phyloP scores from a whole-genome alignment of 2,888 invertebrate species.

The Leptopilina syphax region DNA sequence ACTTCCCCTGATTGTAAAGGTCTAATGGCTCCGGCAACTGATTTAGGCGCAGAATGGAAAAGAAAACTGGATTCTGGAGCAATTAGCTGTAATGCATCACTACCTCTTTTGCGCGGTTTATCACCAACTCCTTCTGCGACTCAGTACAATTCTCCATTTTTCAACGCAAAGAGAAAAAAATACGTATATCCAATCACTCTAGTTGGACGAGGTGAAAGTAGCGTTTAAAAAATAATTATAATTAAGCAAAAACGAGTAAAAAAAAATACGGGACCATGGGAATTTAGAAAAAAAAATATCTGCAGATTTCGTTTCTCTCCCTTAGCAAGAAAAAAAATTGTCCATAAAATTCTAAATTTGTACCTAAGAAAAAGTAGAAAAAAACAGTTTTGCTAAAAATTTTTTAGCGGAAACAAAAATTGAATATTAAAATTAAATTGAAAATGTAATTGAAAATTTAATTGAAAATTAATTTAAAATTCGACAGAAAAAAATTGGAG shows the following conservation, averaged over 20 bases:
- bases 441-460: too few species aligned
- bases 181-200: slow-evolving; percentile 81
- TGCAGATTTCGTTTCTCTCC: neutral
- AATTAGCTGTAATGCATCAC: slow-evolving; percentile 76
- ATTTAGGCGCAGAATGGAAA: slow-evolving; percentile 73
- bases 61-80: slow-evolving; percentile 65
- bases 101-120: slow-evolving; percentile 80
- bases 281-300: neutral
- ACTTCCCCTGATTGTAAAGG: slow-evolving; percentile 73
- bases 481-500: too few species aligned
- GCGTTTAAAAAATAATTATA: slow-evolving; percentile 73
- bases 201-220: slow-evolving; percentile 79
- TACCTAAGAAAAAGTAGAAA: too few species aligned
- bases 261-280: slow-evolving; percentile 13
- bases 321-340: too few species aligned
- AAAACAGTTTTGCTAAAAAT: too few species aligned
- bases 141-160: slow-evolving; percentile 77
- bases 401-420: too few species aligned
- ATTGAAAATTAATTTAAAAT: too few species aligned
- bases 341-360: too few species aligned
- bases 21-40: slow-evolving; percentile 73
- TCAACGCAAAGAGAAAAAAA: slow-evolving; percentile 81
- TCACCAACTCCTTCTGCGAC: slow-evolving; percentile 71
- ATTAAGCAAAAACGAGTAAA: neutral
- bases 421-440: too few species aligned